Evolutionary conservation across 2,113 vertebrate genomes (phyloP), one percentile per base, ranked within the genome.

Genomic region (Tetrao urogallus): DNA sequence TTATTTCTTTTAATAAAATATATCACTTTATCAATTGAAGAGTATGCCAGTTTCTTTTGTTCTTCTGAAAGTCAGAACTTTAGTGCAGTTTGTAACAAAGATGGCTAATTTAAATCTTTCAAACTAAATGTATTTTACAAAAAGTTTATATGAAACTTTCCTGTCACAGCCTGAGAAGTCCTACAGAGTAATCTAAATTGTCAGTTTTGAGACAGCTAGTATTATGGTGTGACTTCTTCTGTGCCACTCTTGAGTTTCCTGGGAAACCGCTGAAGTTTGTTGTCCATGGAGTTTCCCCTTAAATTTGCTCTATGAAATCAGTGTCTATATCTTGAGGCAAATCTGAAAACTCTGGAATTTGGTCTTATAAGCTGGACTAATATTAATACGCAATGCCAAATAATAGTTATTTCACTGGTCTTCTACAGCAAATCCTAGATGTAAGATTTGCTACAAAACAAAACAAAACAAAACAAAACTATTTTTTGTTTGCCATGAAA

Each of bases 81-180:
- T 18, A 56, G 52, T 77, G 13, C 7, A 60, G 15, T 45, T 22
- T 80, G 19, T 47, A 36, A 75, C 6, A 60, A 52, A 1, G 1
- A 2, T 48, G 32, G 12, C 19, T 24, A 60, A n/a, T 4, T 66
- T 5, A 36, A 12, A 42, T 1, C 0, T 66, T 30, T 77, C 0
- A 1, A 91, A 80, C 65, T 34, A 4, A 6, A 24, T n/a, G 12
- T 40, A 17, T 48, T 82, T 79, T 17, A 40, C 32, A 40, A 36
- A 50, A 82, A 34, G 1, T 25, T 92, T 69, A 69, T 76, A 72
- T 36, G 2, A 71, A 45, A 63, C 45, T 16, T 71, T 74, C 8
- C 25, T 71, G 11, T 45, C 42, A 58, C 24, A 90, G 11, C 10
- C 27, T 32, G 20, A 61, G 24, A 84, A 63, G 5, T 77, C 25